phyloP scores from a whole-genome alignment of 2,888 invertebrate species.

The Cataglyphis albicans region DNA sequence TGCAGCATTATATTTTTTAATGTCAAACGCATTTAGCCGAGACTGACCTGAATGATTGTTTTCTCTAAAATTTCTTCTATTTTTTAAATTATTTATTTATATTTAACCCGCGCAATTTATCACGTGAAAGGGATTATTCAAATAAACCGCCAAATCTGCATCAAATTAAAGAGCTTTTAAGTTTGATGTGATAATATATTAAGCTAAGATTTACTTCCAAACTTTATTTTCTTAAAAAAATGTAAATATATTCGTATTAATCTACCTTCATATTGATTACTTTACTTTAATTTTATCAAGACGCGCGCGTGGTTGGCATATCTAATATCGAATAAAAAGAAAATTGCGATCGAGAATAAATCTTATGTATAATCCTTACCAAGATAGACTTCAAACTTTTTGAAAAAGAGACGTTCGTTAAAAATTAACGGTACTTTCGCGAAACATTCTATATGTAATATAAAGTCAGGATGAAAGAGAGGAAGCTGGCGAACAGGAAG shows the following conservation, averaged over 20 bases:
- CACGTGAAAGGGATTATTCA: not conserved
- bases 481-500: conserved; percentile 20
- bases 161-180: not conserved
- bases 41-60: not conserved
- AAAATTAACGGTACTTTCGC: conserved; percentile 26
- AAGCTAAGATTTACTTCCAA: not conserved
- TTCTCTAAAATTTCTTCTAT: not conserved
- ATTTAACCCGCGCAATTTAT: conserved; percentile 15
- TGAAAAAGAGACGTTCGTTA: conserved; percentile 3
- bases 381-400: not conserved
- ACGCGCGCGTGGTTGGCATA: not conserved
- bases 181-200: not conserved
- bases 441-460: conserved; percentile 26
- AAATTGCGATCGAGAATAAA: not conserved
- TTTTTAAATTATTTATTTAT: conserved; percentile 4
- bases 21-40: not conserved
- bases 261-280: not conserved
- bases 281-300: not conserved
- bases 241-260: not conserved
- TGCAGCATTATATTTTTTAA: conserved; percentile 29
- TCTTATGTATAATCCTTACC: conserved; percentile 5
- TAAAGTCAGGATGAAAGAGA: conserved; percentile 32
- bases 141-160: not conserved
- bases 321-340: conserved; percentile 3
- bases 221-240: not conserved